Conservation (phyloP, 2,888 invertebrate species). For the Agrochola litura region DNA sequence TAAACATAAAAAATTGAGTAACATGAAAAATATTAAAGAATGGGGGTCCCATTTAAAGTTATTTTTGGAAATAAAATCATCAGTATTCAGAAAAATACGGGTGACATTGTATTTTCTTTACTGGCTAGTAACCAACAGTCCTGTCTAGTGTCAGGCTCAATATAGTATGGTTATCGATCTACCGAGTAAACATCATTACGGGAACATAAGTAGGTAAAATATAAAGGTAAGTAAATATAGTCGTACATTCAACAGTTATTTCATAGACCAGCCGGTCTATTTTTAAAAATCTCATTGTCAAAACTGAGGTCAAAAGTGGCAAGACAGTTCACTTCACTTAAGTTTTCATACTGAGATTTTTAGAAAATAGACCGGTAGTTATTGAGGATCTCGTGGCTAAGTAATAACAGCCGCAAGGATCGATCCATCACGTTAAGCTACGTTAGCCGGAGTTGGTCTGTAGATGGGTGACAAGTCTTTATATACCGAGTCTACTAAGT, state of each 20-base stretch:
- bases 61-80: no score
- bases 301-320: neutral
- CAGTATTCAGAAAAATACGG: no score
- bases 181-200: constrained; percentile 27
- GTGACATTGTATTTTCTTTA: neutral
- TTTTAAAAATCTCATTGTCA: neutral
- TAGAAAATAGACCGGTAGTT: neutral
- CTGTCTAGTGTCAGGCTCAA: neutral
- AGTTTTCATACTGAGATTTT: neutral
- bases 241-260: neutral
- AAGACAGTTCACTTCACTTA: no score
- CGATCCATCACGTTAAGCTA: no score
- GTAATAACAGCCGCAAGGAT: no score
- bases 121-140: neutral
- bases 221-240: neutral
- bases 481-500: no score
- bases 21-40: no score
- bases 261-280: no score
- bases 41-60: no score
- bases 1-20: no score
- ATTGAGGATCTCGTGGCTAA: neutral
- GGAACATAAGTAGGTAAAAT: neutral
- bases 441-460: no score
- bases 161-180: constrained; percentile 29
- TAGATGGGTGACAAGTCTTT: no score